A percentile compares a stretch with the other conserved stretches of the same genome.
These are phyloP conservation scores for Eublepharis macularius DNA, from an alignment of 2,113 vertebrate species.

Conservation along the genomic window DNA sequence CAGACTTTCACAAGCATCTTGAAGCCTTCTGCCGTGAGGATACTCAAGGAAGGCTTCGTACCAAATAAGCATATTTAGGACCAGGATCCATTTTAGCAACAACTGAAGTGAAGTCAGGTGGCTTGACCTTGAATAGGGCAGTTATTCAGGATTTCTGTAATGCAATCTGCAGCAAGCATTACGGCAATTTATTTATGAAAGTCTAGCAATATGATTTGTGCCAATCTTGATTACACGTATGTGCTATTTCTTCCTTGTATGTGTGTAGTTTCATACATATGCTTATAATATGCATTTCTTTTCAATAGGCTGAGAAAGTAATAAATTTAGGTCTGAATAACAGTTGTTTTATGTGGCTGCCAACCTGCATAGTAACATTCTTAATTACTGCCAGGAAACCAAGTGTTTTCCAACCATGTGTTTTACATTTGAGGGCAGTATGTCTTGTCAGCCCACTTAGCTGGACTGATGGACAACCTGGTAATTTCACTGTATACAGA, in stretches of 20 bases:
- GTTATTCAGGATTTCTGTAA: background rate
- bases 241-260: constrained; percentile 67
- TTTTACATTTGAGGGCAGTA: constrained; percentile 82
- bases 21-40: background rate
- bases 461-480: constrained; percentile 73
- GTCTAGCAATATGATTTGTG: constrained; percentile 57
- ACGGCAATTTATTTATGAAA: constrained; percentile 36
- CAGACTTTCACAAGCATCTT: background rate
- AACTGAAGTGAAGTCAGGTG: constrained; percentile 36
- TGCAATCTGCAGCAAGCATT: background rate
- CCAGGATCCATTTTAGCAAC: background rate
- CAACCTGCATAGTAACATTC: constrained; percentile 83
- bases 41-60: accelerated
- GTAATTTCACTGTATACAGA: constrained; percentile 53
- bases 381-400: constrained; percentile 87
- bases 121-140: background rate
- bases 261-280: constrained; percentile 65
- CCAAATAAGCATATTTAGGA: background rate
- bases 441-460: constrained; percentile 77
- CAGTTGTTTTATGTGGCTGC: constrained; percentile 83
- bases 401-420: constrained; percentile 82
- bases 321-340: constrained; percentile 80
- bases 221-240: constrained; percentile 60
- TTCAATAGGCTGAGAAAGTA: constrained; percentile 79
- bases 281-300: constrained; percentile 80